Percentiles rank a stretch among this genome's conserved stretches.
Evolutionary conservation across 2,113 vertebrate genomes (phyloP).

Genomic region (Nanorana parkeri): DNA sequence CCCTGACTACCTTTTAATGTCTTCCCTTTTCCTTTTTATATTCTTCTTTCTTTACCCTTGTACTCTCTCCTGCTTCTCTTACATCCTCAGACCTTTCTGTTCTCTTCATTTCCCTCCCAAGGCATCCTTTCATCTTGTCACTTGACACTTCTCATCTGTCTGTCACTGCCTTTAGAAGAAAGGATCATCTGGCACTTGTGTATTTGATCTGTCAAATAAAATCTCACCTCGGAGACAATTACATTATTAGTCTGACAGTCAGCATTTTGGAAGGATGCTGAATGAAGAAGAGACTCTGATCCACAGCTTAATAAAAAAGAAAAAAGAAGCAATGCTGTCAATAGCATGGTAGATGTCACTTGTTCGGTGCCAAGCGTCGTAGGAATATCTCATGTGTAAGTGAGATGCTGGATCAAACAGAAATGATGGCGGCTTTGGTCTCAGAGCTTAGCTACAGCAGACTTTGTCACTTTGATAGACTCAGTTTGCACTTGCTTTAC

Average conservation of each 20-base stretch:
- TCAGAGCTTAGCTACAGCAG: not conserved
- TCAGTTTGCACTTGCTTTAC: not conserved
- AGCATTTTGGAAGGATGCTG: conserved; percentile 12
- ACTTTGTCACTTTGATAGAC: not conserved
- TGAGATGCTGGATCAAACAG: not conserved
- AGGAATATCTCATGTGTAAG: not conserved
- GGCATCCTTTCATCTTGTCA: conserved; percentile 42
- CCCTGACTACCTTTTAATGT: not conserved
- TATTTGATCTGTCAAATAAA: conserved; percentile 56
- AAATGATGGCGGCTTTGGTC: not conserved
- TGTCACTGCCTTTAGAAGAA: conserved; percentile 47
- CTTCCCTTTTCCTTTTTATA: not conserved
- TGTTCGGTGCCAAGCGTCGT: not conserved
- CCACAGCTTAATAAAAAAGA: not conserved
- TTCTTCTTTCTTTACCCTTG: not conserved
- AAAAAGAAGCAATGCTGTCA: not conserved
- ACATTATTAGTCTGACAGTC: conserved; percentile 50
- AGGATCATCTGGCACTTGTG: conserved; percentile 40
- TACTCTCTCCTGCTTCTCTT: not conserved
- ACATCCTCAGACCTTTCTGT: not conserved
- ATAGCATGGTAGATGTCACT: not conserved
- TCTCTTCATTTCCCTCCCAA: not conserved
- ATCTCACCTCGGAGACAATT: conserved; percentile 51
- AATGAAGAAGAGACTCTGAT: conserved; percentile 22
- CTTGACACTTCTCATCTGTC: conserved; percentile 36